phyloP scores from a whole-genome alignment of 2,888 invertebrate species.

The Campoplex nolae region DNA sequence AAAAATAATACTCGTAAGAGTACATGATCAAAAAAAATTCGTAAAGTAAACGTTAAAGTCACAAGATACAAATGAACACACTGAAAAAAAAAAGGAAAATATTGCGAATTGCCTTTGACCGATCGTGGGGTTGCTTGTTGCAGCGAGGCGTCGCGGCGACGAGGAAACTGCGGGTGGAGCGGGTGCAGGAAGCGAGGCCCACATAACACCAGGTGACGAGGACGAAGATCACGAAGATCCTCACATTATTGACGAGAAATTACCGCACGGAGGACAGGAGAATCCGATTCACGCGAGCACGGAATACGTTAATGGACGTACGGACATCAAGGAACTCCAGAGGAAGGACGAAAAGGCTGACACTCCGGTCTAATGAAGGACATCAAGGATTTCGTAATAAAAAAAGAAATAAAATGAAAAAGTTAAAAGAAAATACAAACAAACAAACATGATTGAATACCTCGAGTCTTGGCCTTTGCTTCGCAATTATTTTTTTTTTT shows the following conservation, averaged over 20 bases:
- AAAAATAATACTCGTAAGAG: neutral
- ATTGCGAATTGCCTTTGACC: constrained; percentile 82
- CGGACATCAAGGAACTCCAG: constrained; percentile 85
- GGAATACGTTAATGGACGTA: constrained; percentile 87
- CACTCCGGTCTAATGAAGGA: constrained; percentile 86
- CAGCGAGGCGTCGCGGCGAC: constrained; percentile 85
- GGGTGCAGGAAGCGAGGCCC: constrained; percentile 87
- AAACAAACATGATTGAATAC: constrained; percentile 58
- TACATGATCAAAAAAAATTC: neutral
- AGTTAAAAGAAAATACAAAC: constrained; percentile 28
- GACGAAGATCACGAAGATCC: constrained; percentile 81
- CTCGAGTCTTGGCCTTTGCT: constrained; percentile 64
- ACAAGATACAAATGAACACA: constrained; percentile 40
- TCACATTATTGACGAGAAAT: constrained; percentile 83
- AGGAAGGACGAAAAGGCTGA: constrained; percentile 86
- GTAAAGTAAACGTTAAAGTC: neutral
- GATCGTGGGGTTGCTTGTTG: constrained; percentile 85
- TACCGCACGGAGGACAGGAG: constrained; percentile 83
- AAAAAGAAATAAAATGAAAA: constrained; percentile 46
- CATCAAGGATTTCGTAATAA: constrained; percentile 41
- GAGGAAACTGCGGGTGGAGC: constrained; percentile 87
- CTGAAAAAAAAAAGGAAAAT: constrained; percentile 66
- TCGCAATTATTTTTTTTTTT: constrained; percentile 48
- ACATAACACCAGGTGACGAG: constrained; percentile 87
- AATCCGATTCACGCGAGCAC: constrained; percentile 86